Base-by-base conservation (phyloP, 1,140 invertebrate species). In the Dendroctonus ponderosae region DNA sequence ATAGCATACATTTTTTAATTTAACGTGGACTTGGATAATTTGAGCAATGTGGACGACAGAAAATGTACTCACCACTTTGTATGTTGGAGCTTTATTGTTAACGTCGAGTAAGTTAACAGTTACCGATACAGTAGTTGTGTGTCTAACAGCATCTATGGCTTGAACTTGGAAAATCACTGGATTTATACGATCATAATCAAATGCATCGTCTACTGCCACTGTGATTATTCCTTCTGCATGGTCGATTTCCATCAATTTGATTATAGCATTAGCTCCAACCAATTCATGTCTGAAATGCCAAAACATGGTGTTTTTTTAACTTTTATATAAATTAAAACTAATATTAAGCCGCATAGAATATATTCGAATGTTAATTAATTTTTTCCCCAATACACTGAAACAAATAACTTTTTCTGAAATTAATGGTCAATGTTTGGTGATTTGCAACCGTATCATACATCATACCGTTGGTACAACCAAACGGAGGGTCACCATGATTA, bases 101-200 rank as follows among this genome's bases (percentile, higher is more conserved):
- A 85, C 79, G 71, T 86, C 85, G 0, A 76, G 69, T 0, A 86
- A 74, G 53, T 79, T 77, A 5, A 86, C 83, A 8, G 78, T 78
- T 5, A 86, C 70, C 57, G 82, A 82, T 4, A 81, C 77, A 12
- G 79, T 83, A 0, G 78, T 75, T 11, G 74, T 81, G 72, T 86
- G 80, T 5, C 76, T 70, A 7, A 82, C 75, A 0, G 77, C 80
- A 70, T 85, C 84, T 9, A 75, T 76, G 5, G 77, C 78, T 38
- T 67, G 67, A 46, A 85, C 81, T 79, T 85, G 84, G 7, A 85
- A 76, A 60, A 83, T 75, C 6, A 85, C 74, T 64, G 81, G 78
- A 53, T 78, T 82, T 71, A 85, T 82, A 40, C 80, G 74, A 68
- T 86, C 83, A 69, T 83, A 85, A 70, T 86, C 82, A 64, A 86